Base-by-base conservation (phyloP, 2,888 invertebrate genomes). In the Xestia sexstrigata region DNA sequence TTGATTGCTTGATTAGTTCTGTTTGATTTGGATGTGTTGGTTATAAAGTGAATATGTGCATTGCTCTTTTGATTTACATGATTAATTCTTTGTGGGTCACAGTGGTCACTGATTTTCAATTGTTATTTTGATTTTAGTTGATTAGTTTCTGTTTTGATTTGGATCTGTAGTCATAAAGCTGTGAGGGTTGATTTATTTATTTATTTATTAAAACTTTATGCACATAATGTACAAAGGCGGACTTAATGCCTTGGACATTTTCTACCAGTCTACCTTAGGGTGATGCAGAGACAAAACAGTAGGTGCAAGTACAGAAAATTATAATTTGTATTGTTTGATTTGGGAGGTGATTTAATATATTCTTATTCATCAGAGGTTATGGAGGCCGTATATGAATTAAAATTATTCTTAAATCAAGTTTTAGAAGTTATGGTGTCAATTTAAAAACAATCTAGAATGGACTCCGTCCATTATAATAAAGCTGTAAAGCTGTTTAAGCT, bases 91-190 rank as follows among this genome's bases (percentile, higher is more conserved):
- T 11, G 69, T 69, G 76, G 55, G 70, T 65, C 6, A 45, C 52
- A 69, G 69, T 73, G 87, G 87, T 88, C 87, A 88, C 78, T 79
- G 70, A 82, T 73, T 87, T 76, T 63, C 26, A 69, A 86, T 84
- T 86, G 84, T 87, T 85, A 74, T 86, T 86, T 79, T 74, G 75
- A 76, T 81, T 79, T 75, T 62, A 47, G 23, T 72, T 75, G 66
- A 63, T 63, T 39, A 39, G 23, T 39, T n/a, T 74, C 17, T 74
- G 74, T 55, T 77, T 78, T 82, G 86, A 73, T 85, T 70, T 58
- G 60, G 62, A 85, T 83, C 77, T 72, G 26, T 5, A 23, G 70
- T 65, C 63, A 47, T 67, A 15, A 71, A 81, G 76, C 58, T 70
- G 47, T 45, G 35, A 26, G 20, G n/a, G 45, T 78, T 45, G 42